Conservation (phyloP, 1,140 invertebrate species). For the Conus ventricosus region DNA sequence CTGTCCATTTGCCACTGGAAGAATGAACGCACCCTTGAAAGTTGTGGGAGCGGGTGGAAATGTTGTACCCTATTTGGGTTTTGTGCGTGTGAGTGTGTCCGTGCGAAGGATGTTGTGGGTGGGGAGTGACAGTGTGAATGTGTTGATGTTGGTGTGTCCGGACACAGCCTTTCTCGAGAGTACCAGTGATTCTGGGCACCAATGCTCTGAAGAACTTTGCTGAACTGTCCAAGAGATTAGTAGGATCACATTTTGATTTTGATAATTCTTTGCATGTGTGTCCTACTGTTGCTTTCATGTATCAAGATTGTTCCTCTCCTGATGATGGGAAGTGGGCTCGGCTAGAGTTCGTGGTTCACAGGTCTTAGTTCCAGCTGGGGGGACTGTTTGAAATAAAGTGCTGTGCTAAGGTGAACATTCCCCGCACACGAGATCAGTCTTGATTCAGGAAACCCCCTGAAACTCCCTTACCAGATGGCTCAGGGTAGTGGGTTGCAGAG, state of each 20-base stretch:
- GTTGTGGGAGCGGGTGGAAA: neutral
- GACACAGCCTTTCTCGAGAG: neutral
- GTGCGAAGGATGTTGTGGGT: too few species aligned
- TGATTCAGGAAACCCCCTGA: neutral
- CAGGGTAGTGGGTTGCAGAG: neutral
- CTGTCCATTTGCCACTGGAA: too few species aligned
- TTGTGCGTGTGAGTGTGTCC: too few species aligned
- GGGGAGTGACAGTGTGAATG: too few species aligned
- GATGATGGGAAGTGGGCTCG: neutral
- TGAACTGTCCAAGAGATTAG: too few species aligned
- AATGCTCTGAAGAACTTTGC: too few species aligned
- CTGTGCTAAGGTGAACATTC: neutral
- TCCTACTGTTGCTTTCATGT: neutral
- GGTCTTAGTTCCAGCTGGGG: neutral
- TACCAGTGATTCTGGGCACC: too few species aligned
- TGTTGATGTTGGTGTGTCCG: neutral
- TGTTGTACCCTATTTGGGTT: too few species aligned
- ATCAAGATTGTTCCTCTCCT: too few species aligned
- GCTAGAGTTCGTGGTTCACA: neutral
- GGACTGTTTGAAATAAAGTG: neutral
- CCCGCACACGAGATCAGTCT: too few species aligned
- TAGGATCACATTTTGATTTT: neutral
- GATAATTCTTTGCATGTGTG: neutral
- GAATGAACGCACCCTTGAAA: neutral
- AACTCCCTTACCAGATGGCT: neutral